Percentiles rank a stretch among this genome's conserved stretches.
Evolutionary conservation across 2,113 vertebrate species (phyloP).

Genomic region (Fulica atra): DNA sequence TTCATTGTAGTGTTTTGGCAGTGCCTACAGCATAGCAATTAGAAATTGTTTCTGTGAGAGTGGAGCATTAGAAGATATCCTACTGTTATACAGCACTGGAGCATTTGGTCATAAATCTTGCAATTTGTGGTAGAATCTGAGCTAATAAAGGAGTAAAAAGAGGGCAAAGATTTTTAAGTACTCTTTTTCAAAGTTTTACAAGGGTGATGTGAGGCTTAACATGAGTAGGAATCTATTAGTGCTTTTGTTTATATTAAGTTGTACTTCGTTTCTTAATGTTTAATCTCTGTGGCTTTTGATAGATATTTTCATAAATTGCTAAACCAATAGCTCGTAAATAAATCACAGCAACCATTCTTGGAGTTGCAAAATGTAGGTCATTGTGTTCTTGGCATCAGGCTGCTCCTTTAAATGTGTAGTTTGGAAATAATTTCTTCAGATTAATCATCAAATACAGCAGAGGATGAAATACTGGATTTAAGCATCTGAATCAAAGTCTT

Average conservation of each 20-base stretch:
- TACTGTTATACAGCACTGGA: constrained; percentile 16
- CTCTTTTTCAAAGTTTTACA: not conserved
- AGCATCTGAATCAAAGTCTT: not conserved
- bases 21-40: not conserved
- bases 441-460: not conserved
- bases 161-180: not conserved
- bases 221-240: not conserved
- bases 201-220: not conserved
- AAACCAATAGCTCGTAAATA: not conserved
- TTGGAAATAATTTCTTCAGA: not conserved
- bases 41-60: constrained; percentile 6
- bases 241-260: not conserved
- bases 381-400: not conserved
- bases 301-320: not conserved
- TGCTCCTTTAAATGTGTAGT: constrained; percentile 24
- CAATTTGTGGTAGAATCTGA: constrained; percentile 38
- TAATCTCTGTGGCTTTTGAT: not conserved
- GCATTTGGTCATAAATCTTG: constrained; percentile 47
- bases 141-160: constrained; percentile 37
- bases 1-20: not conserved
- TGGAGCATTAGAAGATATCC: not conserved
- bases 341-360: not conserved
- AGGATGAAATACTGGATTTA: not conserved
- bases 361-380: not conserved
- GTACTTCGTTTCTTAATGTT: not conserved